A percentile compares a stretch with the other conserved stretches of the same genome.
Evolutionary conservation across 2,113 vertebrate genomes (phyloP).

Genomic region (Oreochromis aureus): DNA sequence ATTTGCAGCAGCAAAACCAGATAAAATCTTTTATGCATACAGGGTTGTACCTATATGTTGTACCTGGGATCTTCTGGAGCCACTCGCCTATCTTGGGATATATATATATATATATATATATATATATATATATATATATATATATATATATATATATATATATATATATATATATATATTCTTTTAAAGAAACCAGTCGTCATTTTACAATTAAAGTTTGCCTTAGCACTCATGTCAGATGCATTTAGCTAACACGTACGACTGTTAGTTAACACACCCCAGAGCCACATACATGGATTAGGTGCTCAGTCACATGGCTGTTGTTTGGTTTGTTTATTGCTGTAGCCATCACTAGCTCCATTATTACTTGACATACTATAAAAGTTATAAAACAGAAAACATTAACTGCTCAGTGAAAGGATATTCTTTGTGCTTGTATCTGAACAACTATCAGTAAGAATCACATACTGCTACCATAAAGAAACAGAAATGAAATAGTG

Average conservation of each 20-base stretch:
- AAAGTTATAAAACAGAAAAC: neutral
- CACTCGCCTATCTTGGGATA: neutral
- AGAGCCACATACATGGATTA: neutral
- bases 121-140: neutral
- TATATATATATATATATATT: neutral
- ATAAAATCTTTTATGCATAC: neutral
- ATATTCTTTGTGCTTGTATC: neutral
- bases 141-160: neutral
- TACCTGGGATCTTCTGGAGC: too few species aligned
- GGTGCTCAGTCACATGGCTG: neutral
- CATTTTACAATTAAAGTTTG: neutral
- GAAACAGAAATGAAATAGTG: neutral
- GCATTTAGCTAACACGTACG: neutral
- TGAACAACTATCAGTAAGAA: neutral
- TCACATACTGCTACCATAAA: neutral
- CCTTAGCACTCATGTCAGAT: neutral
- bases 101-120: accelerated
- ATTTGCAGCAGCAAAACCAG: neutral
- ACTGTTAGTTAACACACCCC: neutral
- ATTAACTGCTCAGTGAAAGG: neutral
- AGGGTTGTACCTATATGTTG: too few species aligned
- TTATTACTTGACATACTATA: neutral
- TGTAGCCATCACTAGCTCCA: neutral
- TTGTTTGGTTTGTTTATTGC: neutral
- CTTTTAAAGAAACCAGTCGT: neutral